Percentiles rank a stretch among this genome's conserved stretches.
phyloP scores from a whole-genome alignment of 2,888 invertebrate genomes.

The Nowickia ferox region DNA sequence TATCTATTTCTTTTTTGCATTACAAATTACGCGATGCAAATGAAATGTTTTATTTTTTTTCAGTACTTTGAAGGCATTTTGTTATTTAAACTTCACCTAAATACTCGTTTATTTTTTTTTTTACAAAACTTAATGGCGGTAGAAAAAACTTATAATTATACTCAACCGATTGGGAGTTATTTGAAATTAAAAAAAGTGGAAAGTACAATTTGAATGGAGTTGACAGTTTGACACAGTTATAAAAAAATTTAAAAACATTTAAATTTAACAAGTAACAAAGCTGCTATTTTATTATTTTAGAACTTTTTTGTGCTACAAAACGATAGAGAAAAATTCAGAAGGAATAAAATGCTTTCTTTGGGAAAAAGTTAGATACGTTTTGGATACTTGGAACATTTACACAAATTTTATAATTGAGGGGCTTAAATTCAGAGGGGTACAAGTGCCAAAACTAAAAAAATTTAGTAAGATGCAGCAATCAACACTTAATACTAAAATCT shows the following conservation, averaged over 20 bases:
- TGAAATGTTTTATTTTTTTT: conserved; percentile 26
- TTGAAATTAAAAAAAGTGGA: neutral
- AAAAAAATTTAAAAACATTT: neutral
- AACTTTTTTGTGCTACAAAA: no score
- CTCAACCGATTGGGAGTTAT: neutral
- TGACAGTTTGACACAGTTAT: neutral
- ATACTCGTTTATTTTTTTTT: conserved; percentile 4
- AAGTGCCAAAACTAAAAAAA: no score
- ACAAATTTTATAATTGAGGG: no score
- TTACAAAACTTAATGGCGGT: conserved; percentile 26
- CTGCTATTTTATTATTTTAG: no score
- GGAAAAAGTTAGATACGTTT: no score
- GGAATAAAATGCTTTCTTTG: no score
- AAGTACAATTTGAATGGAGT: conserved; percentile 15
- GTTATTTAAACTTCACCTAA: conserved; percentile 62
- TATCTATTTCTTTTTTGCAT: conserved; percentile 15
- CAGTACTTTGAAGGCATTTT: conserved; percentile 2
- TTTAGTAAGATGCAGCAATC: no score
- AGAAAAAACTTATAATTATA: conserved; percentile 11
- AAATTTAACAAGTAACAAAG: neutral
- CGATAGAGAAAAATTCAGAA: no score
- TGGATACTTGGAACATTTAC: no score
- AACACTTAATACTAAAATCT: no score
- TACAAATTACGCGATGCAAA: conserved; percentile 30
- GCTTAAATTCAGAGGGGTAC: no score